Evolutionary conservation across 2,888 invertebrate genomes (phyloP).

Genomic region (Panopea generosa): DNA sequence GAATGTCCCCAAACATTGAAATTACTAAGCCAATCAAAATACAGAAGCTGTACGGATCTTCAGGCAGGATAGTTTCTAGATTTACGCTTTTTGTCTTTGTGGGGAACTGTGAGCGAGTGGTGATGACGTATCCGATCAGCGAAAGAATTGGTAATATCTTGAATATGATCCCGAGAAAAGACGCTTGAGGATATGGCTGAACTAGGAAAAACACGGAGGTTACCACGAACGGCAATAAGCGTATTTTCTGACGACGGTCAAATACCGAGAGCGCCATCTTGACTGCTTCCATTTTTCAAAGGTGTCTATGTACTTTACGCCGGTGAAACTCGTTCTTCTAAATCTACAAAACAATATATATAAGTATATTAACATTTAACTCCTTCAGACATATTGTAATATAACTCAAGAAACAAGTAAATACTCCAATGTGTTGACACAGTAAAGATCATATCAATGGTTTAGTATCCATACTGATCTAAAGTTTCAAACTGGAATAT

Average conservation of each 20-base stretch:
- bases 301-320: too few relatives aligned
- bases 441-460: too few relatives aligned
- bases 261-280: constrained; percentile 52
- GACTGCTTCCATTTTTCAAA: constrained; percentile 58
- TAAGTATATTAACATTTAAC: too few relatives aligned
- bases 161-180: constrained; percentile 67
- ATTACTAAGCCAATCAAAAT: constrained; percentile 64
- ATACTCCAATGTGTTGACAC: too few relatives aligned
- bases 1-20: constrained; percentile 71
- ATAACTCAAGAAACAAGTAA: too few relatives aligned
- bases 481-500: too few relatives aligned
- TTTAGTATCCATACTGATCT: too few relatives aligned
- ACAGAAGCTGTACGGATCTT: constrained; percentile 62
- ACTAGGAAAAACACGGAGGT: constrained; percentile 58
- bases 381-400: too few relatives aligned
- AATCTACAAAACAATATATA: too few relatives aligned
- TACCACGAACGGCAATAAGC: constrained; percentile 68
- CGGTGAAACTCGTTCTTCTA: too few relatives aligned
- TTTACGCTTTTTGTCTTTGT: constrained; percentile 42
- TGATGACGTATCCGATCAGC: constrained; percentile 67
- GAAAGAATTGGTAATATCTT: constrained; percentile 75
- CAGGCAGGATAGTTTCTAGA: constrained; percentile 51
- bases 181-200: constrained; percentile 68
- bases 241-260: constrained; percentile 49
- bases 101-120: constrained; percentile 49